Percentiles rank a stretch among this genome's conserved stretches.
phyloP scores from a whole-genome alignment of 2,113 vertebrate genomes.

The Nycticorax nycticorax region DNA sequence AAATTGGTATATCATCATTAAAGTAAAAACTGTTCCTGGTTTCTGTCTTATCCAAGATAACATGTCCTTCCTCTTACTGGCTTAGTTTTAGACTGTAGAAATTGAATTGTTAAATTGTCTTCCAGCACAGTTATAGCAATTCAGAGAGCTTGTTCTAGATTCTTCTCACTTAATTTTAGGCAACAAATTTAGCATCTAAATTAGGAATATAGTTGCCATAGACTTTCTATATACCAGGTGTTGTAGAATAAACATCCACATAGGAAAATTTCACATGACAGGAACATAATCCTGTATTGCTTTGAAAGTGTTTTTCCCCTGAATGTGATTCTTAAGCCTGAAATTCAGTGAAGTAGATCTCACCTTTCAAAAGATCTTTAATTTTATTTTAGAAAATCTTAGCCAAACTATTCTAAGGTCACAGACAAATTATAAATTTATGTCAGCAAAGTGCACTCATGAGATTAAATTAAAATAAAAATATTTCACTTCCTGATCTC shows the following conservation, averaged over 20 bases:
- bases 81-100: not conserved
- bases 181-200: not conserved
- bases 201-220: not conserved
- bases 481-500: not conserved
- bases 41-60: not conserved
- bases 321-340: not conserved
- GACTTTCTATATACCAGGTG: not conserved
- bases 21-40: constrained; percentile 7
- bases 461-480: not conserved
- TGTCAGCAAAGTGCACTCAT: not conserved
- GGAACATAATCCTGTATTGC: not conserved
- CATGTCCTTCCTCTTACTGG: not conserved
- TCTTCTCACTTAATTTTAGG: not conserved
- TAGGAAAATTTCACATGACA: not conserved
- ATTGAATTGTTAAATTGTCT: not conserved
- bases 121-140: not conserved
- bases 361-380: not conserved
- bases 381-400: not conserved
- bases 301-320: not conserved
- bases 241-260: not conserved
- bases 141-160: not conserved
- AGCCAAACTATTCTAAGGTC: not conserved
- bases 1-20: not conserved
- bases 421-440: not conserved
- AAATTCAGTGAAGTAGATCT: not conserved